Evolutionary conservation across 1,140 invertebrate genomes (phyloP), one percentile per base, ranked within the genome.

Genomic region (Zaprionus capensis): DNA sequence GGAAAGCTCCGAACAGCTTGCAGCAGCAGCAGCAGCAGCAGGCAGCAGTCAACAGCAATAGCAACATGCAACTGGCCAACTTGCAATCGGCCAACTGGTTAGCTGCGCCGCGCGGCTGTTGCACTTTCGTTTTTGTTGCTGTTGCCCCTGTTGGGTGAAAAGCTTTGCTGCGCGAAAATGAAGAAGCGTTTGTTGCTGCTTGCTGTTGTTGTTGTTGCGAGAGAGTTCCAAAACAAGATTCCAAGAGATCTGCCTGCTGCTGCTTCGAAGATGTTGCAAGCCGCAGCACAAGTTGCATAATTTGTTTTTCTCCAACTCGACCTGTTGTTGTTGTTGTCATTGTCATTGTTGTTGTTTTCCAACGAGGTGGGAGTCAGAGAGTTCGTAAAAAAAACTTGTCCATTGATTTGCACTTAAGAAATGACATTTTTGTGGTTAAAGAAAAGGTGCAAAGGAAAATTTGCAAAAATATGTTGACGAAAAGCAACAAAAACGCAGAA

Each of bases 211-310:
- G 61, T 44, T 66, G 69, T 76, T 80, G 78, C 59, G 71, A 78
- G 65, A 76, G 76, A 87, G 82, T 71, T 80, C 84, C 83, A 80
- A 88, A 86, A 87, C 80, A 82, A 80, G 84, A 88, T 88, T 88
- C 74, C 74, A 38, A 78, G 76, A 76, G 55, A 72, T 69, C 46
- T 51, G 46, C 46, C 46, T 51, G 41, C 41, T 46, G 41, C 36
- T 38, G 36, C 36, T 15, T 63, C 67, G 71, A 81, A 86, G 85
- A 88, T 88, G 85, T 90, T 88, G 85, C 85, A 88, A 88, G 85
- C 68, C 67, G 57, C 56, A 67, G 56, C 65, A 58, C 78, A 51
- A 71, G 84, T 88, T 88, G 84, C 84, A 88, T 88, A 88, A 88
- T 88, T 81, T 90, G 85, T 74, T 70, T 87, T 82, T 85, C 73